Evolutionary conservation across 2,797 vertebrate species (phyloP).

Genomic region (Manis pentadactyla): DNA sequence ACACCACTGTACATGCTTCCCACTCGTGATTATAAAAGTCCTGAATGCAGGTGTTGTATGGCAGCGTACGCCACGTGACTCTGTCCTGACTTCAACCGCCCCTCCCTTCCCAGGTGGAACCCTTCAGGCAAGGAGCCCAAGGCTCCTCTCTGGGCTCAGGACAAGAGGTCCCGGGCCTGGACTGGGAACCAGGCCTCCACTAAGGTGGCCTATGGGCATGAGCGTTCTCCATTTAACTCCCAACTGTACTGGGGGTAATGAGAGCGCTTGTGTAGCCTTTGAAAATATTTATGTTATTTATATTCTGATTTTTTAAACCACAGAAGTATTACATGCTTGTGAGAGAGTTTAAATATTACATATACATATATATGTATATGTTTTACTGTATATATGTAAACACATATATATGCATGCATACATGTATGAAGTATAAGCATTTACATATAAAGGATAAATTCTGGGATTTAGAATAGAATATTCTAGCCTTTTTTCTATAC

Average conservation of each 20-base stretch:
- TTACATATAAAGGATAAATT: neutral
- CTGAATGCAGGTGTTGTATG: neutral
- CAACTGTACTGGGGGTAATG: neutral
- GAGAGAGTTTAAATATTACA: neutral
- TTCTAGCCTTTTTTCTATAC: neutral
- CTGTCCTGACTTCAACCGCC: neutral
- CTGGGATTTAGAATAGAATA: neutral
- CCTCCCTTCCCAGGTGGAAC: neutral
- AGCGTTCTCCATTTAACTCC: neutral
- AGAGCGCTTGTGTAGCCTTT: neutral
- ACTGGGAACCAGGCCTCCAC: neutral
- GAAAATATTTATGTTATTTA: neutral
- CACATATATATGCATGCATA: neutral
- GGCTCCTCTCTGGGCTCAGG: neutral
- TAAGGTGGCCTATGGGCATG: neutral
- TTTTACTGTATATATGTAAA: neutral
- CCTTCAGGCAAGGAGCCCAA: neutral
- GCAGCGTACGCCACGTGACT: fast-evolving
- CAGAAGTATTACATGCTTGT: neutral
- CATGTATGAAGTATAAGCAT: neutral
- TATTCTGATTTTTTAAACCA: neutral
- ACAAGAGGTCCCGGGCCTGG: neutral
- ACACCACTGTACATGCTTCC: too few relatives aligned
- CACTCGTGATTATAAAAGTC: neutral
- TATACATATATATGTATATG: neutral